phyloP scores from a whole-genome alignment of 2,797 vertebrate genomes.

The Sebastes itinus region DNA sequence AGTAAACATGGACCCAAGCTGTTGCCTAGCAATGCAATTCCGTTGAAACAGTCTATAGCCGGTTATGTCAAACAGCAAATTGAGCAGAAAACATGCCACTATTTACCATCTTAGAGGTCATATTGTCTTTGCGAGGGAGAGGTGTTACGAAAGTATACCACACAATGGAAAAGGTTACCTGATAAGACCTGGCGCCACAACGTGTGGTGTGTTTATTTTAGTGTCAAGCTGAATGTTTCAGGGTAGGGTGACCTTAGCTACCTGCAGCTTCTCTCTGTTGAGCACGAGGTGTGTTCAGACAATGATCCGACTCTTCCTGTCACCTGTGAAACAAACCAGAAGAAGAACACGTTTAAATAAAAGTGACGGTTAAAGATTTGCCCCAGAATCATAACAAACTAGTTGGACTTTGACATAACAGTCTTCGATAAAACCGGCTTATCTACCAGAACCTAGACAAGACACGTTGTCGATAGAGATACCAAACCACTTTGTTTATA shows the following conservation, averaged over 20 bases:
- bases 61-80: neutral
- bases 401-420: slow-evolving; percentile 51
- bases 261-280: slow-evolving; percentile 17
- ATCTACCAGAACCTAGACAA: slow-evolving; percentile 64
- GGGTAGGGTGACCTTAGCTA: slow-evolving; percentile 22
- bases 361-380: slow-evolving; percentile 40
- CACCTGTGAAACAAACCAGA: slow-evolving; percentile 27
- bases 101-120: slow-evolving; percentile 33
- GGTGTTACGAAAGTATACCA: slow-evolving; percentile 41
- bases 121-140: slow-evolving; percentile 17
- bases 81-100: slow-evolving; percentile 12
- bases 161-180: slow-evolving; percentile 48
- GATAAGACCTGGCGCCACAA: slow-evolving; percentile 62
- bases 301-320: neutral
- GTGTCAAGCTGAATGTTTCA: slow-evolving; percentile 32
- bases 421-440: slow-evolving; percentile 58
- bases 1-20: no score
- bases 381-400: slow-evolving; percentile 12
- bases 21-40: no score
- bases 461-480: slow-evolving; percentile 47
- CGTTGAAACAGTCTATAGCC: neutral
- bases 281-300: neutral
- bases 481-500: slow-evolving; percentile 50
- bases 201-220: slow-evolving; percentile 54
- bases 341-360: slow-evolving; percentile 11